Percentiles rank a stretch among this genome's conserved stretches.
phyloP scores from a whole-genome alignment of 2,113 vertebrate species.

The Phoxinus phoxinus region DNA sequence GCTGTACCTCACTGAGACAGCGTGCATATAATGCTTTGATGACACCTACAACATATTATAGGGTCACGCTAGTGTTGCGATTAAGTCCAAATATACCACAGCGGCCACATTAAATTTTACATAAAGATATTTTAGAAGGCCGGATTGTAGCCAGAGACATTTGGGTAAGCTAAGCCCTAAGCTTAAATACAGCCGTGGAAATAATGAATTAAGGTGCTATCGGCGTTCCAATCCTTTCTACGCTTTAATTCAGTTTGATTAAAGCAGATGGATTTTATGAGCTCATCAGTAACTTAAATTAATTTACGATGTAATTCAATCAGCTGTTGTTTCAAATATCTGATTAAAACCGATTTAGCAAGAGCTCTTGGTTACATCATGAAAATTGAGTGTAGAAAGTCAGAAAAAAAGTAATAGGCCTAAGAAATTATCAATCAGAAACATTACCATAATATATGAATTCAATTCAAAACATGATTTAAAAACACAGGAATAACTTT shows the following conservation, averaged over 20 bases:
- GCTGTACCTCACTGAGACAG: neutral
- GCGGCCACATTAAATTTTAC: neutral
- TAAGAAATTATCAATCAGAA: neutral
- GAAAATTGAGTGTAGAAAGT: neutral
- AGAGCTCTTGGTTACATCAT: neutral
- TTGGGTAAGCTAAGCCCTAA: neutral
- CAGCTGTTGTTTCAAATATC: conserved; percentile 47
- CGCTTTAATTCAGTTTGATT: conserved; percentile 50
- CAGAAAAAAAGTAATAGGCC: conserved; percentile 7
- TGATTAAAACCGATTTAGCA: conserved; percentile 39
- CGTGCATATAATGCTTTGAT: neutral
- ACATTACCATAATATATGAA: neutral
- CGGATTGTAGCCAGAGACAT: neutral
- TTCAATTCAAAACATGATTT: neutral
- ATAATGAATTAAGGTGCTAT: conserved; percentile 41
- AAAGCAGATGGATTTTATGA: conserved; percentile 50
- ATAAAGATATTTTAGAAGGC: conserved; percentile 8
- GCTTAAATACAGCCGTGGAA: conserved; percentile 1
- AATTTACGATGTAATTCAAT: conserved; percentile 48
- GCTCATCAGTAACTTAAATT: conserved; percentile 45
- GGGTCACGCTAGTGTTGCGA: neutral
- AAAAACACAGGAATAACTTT: neutral
- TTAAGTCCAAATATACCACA: neutral
- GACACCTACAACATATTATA: conserved; percentile 2
- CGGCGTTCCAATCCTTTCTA: conserved; percentile 19